Percentiles rank a stretch among this genome's conserved stretches.
Evolutionary conservation across 2,888 invertebrate genomes (phyloP).

Genomic region (Bedellia somnulentella): DNA sequence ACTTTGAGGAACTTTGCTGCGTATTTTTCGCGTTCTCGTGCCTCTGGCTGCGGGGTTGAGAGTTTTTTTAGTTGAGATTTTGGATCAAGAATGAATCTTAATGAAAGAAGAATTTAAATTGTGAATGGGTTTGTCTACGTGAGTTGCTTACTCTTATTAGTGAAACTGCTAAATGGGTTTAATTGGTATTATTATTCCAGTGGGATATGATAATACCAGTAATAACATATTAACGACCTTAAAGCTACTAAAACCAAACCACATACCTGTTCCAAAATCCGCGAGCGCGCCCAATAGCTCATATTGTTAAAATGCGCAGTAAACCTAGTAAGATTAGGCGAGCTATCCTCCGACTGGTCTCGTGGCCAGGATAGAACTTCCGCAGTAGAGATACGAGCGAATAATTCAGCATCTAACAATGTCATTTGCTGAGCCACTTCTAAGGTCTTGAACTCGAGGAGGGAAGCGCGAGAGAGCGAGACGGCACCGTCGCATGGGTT

Average conservation of each 20-base stretch:
- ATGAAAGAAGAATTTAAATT: neutral
- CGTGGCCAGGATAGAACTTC: constrained; percentile 97
- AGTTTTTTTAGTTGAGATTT: neutral
- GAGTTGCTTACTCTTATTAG: too few relatives aligned
- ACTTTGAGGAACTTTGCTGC: constrained; percentile 96
- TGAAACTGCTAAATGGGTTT: too few relatives aligned
- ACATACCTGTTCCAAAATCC: constrained; percentile 78
- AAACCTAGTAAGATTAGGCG: constrained; percentile 94
- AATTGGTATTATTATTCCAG: too few relatives aligned
- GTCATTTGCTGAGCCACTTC: constrained; percentile 99
- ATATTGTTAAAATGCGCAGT: constrained; percentile 99
- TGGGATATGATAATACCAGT: too few relatives aligned
- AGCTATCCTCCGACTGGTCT: constrained; percentile 95
- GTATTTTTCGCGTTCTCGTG: constrained; percentile 93
- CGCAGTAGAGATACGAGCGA: constrained; percentile 94
- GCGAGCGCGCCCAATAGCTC: constrained; percentile 96
- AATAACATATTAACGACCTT: too few relatives aligned
- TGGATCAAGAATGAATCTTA: neutral
- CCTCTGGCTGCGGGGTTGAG: constrained; percentile 73
- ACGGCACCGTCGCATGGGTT: constrained; percentile 41
- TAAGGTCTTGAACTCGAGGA: constrained; percentile 91
- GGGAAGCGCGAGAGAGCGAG: constrained; percentile 55
- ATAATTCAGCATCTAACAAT: constrained; percentile 89
- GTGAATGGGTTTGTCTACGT: neutral
- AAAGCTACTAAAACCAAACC: too few relatives aligned